Conservation (phyloP, 1,140 invertebrate genomes). For the Platorchestia sp. region DNA sequence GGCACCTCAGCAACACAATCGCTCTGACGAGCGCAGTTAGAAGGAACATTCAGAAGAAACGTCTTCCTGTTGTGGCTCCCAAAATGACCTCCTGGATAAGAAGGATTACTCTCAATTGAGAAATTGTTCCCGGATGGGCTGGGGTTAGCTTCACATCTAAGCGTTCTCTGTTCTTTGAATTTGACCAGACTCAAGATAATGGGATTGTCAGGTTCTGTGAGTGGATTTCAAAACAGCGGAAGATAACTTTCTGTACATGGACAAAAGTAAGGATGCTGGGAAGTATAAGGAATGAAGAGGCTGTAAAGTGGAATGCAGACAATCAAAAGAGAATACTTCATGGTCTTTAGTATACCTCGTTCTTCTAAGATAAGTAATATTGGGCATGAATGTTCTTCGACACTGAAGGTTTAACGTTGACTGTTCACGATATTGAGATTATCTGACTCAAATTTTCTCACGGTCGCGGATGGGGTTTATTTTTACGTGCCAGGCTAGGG, state of each 20-base stretch:
- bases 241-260: neutral
- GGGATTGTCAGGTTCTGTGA: neutral
- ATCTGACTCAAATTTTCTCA: too few species aligned
- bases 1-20: neutral
- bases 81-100: neutral
- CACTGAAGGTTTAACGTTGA: too few species aligned
- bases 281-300: neutral
- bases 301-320: neutral
- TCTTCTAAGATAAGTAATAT: neutral
- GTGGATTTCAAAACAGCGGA: neutral
- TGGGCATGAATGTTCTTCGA: too few species aligned
- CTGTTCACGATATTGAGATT: neutral
- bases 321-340: neutral
- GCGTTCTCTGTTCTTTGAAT: neutral
- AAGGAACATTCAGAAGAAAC: neutral
- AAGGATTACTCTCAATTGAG: neutral
- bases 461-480: too few species aligned
- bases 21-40: neutral
- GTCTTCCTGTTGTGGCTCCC: neutral
- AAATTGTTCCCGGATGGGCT: neutral
- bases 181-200: neutral
- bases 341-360: neutral
- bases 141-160: neutral
- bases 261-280: neutral
- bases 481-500: too few species aligned